Percentiles rank a stretch among this genome's conserved stretches.
Evolutionary conservation across 2,113 vertebrate species (phyloP).

Genomic region (Echinops telfairi): DNA sequence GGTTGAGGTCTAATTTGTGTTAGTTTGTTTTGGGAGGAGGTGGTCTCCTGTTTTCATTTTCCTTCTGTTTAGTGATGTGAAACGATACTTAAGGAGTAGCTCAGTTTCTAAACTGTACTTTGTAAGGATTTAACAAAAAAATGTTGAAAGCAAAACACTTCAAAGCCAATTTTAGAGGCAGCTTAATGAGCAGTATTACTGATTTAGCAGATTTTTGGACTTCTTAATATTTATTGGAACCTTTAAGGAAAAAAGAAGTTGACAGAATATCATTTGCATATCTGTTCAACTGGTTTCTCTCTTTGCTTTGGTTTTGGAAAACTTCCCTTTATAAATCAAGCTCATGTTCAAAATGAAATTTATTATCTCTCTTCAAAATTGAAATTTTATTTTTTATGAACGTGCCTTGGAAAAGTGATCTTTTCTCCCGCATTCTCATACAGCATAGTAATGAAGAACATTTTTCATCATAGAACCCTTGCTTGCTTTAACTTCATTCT

Average conservation of each 20-base stretch:
- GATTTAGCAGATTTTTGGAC: conserved; percentile 15
- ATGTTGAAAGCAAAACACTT: conserved; percentile 37
- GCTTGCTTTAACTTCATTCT: conserved; percentile 34
- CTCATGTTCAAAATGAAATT: not conserved
- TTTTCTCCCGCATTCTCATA: not conserved
- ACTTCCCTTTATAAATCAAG: not conserved
- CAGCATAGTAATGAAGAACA: conserved; percentile 13
- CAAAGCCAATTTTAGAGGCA: conserved; percentile 9
- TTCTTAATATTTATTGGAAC: conserved; percentile 8
- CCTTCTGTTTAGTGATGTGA: not conserved
- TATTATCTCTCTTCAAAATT: conserved; percentile 11
- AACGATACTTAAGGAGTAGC: not conserved
- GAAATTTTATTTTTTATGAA: conserved; percentile 46
- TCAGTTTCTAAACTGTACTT: conserved; percentile 23
- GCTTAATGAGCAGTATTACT: not conserved
- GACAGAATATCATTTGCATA: not conserved
- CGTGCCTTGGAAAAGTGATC: not conserved
- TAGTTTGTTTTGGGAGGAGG: not conserved
- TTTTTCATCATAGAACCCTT: conserved; percentile 14
- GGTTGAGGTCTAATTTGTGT: too few relatives aligned
- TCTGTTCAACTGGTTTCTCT: not conserved
- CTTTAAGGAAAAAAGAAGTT: not conserved
- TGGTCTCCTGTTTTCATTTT: not conserved
- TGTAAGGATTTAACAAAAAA: conserved; percentile 32
- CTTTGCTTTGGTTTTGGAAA: conserved; percentile 37